Conservation (phyloP, 2,888 invertebrate genomes). For the Noctua pronuba region DNA sequence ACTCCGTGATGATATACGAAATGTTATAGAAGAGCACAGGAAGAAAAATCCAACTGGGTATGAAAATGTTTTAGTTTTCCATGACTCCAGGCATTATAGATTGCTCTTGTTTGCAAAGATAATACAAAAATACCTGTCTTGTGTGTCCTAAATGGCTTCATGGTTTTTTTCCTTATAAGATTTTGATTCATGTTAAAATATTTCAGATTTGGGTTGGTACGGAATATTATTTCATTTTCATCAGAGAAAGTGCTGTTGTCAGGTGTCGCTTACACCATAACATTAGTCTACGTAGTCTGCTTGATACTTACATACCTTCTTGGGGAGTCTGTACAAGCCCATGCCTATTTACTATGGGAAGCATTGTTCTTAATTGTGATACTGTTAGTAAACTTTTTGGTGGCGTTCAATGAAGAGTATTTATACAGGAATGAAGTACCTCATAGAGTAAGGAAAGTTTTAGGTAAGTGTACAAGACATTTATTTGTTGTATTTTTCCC, state of each 20-base stretch:
- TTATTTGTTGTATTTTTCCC: not conserved
- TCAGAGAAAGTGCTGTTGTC: slow-evolving; percentile 86
- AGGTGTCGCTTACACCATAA: slow-evolving; percentile 86
- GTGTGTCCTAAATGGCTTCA: not conserved
- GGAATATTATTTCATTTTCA: slow-evolving; percentile 86
- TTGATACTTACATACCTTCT: slow-evolving; percentile 84
- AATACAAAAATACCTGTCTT: not conserved
- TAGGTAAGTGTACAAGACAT: slow-evolving; percentile 79
- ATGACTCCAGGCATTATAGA: slow-evolving; percentile 2
- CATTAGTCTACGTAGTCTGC: slow-evolving; percentile 82
- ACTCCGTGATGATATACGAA: slow-evolving; percentile 93
- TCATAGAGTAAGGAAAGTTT: slow-evolving; percentile 86
- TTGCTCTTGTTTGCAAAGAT: not conserved
- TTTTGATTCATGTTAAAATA: slow-evolving; percentile 28
- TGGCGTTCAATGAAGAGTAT: slow-evolving; percentile 88
- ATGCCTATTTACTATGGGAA: slow-evolving; percentile 84
- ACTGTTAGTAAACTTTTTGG: slow-evolving; percentile 83
- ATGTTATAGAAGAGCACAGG: slow-evolving; percentile 92
- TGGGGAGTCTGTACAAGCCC: slow-evolving; percentile 84
- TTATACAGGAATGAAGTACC: slow-evolving; percentile 90
- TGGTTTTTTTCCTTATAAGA: no score
- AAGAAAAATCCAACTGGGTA: slow-evolving; percentile 88
- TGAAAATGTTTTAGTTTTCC: slow-evolving; percentile 28
- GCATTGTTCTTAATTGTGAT: slow-evolving; percentile 85
- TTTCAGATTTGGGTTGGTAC: slow-evolving; percentile 82